Base-by-base conservation (phyloP, 2,888 invertebrate genomes). In the Drosophila crucigera region DNA sequence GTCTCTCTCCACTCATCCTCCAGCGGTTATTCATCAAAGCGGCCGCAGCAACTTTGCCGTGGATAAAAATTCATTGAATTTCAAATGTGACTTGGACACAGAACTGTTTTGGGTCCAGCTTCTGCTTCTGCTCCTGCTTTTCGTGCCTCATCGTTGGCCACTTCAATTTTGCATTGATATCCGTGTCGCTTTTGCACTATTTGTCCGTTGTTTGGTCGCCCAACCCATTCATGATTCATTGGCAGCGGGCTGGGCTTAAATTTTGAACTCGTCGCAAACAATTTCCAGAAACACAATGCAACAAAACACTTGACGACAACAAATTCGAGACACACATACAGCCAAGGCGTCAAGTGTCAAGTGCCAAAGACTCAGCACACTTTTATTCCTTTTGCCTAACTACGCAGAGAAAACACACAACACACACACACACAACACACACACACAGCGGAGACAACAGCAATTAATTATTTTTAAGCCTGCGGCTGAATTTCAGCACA, bases 11-110 rank as follows among this genome's bases (percentile, higher is more conserved):
- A n/a, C 43, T 66, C 47, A 50, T 64, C 63, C 54, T 72, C 47
- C 47, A 50, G 67, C 64, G 72, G 82, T 75, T 75, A 86, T 86
- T 89, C 85, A 86, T 89, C 84, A 82, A 81, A 81, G 76, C 25
- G 47, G 25, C 82, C 81, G 64, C 80, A 78, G 39, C 61, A 72
- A 73, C 68, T 78, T 73, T 68, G 59, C 58, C 75, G 33, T 84
- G 78, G 83, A 90, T 90, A 88, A 91, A 91, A 91, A 91, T 91
- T 91, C 91, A 91, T 91, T 91, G 91, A 91, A 91, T 91, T 91
- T 91, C 83, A 91, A 91, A 91, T 91, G 88, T 78, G 82, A 83
- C 75, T 86, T 73, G 85, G 64, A 62, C 75, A 64, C 37, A 55
- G 50, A 30, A 9, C n/a, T 30, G n/a, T 19, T 30, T 39, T 4